Base-by-base conservation (phyloP, 2,113 vertebrate genomes). In the Archilochus colubris region DNA sequence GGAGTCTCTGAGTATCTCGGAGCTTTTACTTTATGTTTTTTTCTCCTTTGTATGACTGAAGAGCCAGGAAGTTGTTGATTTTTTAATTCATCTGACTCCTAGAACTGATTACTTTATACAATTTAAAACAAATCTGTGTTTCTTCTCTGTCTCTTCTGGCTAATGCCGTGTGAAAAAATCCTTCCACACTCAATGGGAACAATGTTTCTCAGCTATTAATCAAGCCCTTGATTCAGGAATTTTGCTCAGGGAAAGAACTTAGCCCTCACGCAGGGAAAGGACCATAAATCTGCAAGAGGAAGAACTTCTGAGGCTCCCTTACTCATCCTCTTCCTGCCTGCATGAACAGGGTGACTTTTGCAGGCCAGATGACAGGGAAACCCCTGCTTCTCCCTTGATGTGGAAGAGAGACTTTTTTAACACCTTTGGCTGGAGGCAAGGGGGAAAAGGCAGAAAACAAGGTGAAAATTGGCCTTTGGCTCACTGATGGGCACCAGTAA, bases 211-310 rank as follows among this genome's bases (percentile, higher is more conserved):
- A 68, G 91, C 88, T 78, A 93, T 97, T 96, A 97, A 95, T 95
- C 95, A 95, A 84, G 76, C n/a, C 73, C 81, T 17, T 90, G 91
- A 90, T 95, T 83, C 46, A 89, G 82, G 90, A 95, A 95, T 96
- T 95, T 89, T 88, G 87, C 94, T 95, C 89, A 95, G 61, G 88
- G 94, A 93, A 91, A 97, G 63, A 94, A 78, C 92, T 95, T 68
- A 86, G 93, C 68, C 73, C 88, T 93, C 94, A 90, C 0, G 1
- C 76, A 78, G 92, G 89, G 90, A 90, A 91, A 88, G 40, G 30
- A 83, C 53, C 76, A 86, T 93, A 95, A 95, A 95, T 96, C 92
- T 96, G 50, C 0, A 12, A 77, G 62, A 86, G 93, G 91, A 95
- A 96, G 82, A 91, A 89, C 89, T 94, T 95, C 30, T 75, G 68